Base-by-base conservation (phyloP, 2,113 vertebrate species). In the Phyllostomus discolor region DNA sequence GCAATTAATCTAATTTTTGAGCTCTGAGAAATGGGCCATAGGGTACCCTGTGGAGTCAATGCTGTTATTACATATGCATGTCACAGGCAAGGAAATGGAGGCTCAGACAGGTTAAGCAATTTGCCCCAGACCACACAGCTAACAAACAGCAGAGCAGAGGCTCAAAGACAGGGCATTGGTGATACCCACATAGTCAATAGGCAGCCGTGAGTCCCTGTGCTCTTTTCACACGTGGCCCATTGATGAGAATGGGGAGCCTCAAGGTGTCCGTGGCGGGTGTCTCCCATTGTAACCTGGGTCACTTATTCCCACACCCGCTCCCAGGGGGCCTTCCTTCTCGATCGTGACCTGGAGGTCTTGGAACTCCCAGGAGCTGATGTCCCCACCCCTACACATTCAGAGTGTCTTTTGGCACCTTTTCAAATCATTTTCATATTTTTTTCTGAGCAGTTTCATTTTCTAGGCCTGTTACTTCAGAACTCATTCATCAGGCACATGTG, bases 361-460 rank as follows among this genome's bases (percentile, higher is more conserved):
- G 48, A 81, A 26, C 72, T 73, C 78, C 38, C 57, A 16, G 6
- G 41, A 52, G 41, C 41, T 33, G 59, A 9, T 38, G 7, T 9
- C 31, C 43, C 76, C 54, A 10, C 6, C n/a, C 50, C 28, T 2
- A 35, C 91, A 80, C n/a, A 46, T 54, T 20, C 72, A 78, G 50
- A 72, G 48, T 67, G n/a, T 89, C 93, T 78, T 67, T 88, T 96
- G 89, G 59, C 70, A 88, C 46, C 69, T 94, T 69, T 94, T 81
- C 81, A 95, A 96, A 62, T 95, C 48, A 94, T 97, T 97, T 97
- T 96, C 96, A 94, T 96, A 97, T 78, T 97, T 94, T 62, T 95
- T 93, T 95, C 85, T 81, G 90, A 97, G 95, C 67, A 95, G 97
- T 98, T 98, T 98, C 97, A 38, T 97, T 98, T 98, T 96, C 95